Conservation (phyloP, 2,113 vertebrate genomes). For the Notarius quadriscutis region DNA sequence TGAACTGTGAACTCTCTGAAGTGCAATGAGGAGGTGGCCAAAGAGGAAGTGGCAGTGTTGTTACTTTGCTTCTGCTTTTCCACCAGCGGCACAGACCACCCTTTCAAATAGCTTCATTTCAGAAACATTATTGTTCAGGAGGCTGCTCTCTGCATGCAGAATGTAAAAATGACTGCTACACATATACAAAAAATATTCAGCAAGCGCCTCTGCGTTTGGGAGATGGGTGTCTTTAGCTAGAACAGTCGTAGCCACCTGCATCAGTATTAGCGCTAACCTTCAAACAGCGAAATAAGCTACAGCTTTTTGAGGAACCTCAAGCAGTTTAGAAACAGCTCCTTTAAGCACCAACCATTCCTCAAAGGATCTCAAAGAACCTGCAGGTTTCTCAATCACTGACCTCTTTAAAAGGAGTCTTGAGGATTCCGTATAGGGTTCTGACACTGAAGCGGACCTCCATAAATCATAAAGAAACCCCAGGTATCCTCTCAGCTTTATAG, state of each 20-base stretch:
- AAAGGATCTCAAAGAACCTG: not conserved
- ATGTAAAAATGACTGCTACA: not conserved
- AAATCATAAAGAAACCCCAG: conserved; percentile 7
- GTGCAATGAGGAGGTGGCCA: not conserved
- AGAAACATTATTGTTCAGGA: not conserved
- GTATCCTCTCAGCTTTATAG: not conserved
- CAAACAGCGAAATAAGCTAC: not conserved
- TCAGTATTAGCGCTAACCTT: not conserved
- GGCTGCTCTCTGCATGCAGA: not conserved
- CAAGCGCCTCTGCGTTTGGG: not conserved
- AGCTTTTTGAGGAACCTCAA: not conserved
- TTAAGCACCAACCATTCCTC: not conserved
- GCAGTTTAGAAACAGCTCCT: not conserved
- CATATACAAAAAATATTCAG: not conserved
- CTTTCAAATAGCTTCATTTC: not conserved
- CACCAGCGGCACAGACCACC: not conserved
- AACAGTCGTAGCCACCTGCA: not conserved
- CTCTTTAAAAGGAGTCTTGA: not conserved
- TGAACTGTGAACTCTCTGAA: not conserved
- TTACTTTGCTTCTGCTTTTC: not conserved
- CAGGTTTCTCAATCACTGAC: conserved; percentile 15
- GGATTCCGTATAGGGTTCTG: not conserved
- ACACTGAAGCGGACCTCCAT: not conserved
- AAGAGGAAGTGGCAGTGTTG: not conserved
- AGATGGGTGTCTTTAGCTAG: not conserved